Base-by-base conservation (phyloP, 2,113 vertebrate genomes). In the Amia ocellicauda region DNA sequence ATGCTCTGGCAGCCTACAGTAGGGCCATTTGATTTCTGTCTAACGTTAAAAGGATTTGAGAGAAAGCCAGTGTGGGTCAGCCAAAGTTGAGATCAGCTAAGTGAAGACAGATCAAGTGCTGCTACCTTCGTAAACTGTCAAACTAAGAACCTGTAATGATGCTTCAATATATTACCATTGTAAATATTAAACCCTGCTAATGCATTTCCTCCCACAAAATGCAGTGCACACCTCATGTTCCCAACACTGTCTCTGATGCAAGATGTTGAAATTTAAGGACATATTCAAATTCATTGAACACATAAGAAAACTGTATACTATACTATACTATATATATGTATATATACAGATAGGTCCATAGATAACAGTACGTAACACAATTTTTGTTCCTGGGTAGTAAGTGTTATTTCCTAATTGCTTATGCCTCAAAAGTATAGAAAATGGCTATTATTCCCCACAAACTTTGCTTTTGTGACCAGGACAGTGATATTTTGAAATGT, bases 111-210 rank as follows among this genome's bases (percentile, higher is more conserved):
- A 51, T 58, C 27, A 22, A 51, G 42, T 55, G 4, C 13, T 19
- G n/a, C 9, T 8, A 7, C 26, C 11, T 5, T 9, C 19, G n/a
- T 19, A 29, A 26, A 28, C 29, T 19, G 60, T 8, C 42, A 17
- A 51, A 67, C 31, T 29, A 5, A 60, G 11, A 27, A 19, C 10
- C 41, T 19, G 51, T 54, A 45, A 67, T 56, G 24, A 43, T 14
- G 5, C 24, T 41, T 31, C 19, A 36, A n/a, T 28, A n/a, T 51
- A 55, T 53, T 16, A 1, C 14, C n/a, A 5, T 4, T 43, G 29
- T 10, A n/a, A n/a, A 29, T 13, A 22, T 28, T 23, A 19, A 45
- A 24, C 55, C 11, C 26, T 26, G 45, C 62, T 29, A 20, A 41
- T n/a, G 36, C 40, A 20, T 43, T 41, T 19, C 11, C 4, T n/a